These are phyloP conservation scores for Lates calcarifer DNA, from an alignment of 2,113 vertebrate genomes.

Conservation along the genomic window DNA sequence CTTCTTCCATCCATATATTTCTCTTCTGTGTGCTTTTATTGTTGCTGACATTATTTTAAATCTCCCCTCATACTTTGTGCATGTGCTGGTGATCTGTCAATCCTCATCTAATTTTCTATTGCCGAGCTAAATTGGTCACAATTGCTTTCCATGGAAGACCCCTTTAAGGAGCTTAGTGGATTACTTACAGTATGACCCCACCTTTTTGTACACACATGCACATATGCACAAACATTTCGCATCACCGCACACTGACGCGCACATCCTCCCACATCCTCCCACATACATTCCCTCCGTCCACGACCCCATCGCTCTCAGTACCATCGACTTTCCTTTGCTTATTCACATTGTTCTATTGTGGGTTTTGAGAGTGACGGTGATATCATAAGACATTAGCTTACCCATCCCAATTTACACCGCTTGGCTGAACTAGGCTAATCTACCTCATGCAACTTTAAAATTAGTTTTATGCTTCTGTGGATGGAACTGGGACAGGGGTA, in stretches of 20 bases:
- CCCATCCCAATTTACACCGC: slow-evolving; percentile 62
- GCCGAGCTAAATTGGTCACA: slow-evolving; percentile 52
- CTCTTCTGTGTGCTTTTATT: neutral
- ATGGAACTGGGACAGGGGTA: slow-evolving; percentile 67
- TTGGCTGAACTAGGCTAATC: slow-evolving; percentile 75
- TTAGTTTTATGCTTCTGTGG: slow-evolving; percentile 67
- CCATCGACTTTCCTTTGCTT: slow-evolving; percentile 15
- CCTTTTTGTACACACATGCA: slow-evolving; percentile 7
- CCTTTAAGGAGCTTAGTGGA: slow-evolving; percentile 50
- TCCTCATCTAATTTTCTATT: slow-evolving; percentile 45
- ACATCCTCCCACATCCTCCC: neutral
- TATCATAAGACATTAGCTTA: slow-evolving; percentile 46
- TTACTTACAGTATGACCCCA: slow-evolving; percentile 40
- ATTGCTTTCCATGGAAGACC: slow-evolving; percentile 37
- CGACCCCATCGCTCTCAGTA: slow-evolving; percentile 1
- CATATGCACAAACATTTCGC: slow-evolving; percentile 3
- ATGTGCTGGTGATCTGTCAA: slow-evolving; percentile 38
- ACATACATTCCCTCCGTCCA: neutral
- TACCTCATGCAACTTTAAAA: slow-evolving; percentile 81
- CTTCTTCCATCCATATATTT: neutral
- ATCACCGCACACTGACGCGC: slow-evolving; percentile 24
- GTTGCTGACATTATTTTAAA: slow-evolving; percentile 30
- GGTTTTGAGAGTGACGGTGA: slow-evolving; percentile 44
- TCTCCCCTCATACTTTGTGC: slow-evolving; percentile 18
- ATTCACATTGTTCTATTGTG: slow-evolving; percentile 27